phyloP scores from a whole-genome alignment of 2,797 vertebrate genomes.

The Neomorphus geoffroyi region DNA sequence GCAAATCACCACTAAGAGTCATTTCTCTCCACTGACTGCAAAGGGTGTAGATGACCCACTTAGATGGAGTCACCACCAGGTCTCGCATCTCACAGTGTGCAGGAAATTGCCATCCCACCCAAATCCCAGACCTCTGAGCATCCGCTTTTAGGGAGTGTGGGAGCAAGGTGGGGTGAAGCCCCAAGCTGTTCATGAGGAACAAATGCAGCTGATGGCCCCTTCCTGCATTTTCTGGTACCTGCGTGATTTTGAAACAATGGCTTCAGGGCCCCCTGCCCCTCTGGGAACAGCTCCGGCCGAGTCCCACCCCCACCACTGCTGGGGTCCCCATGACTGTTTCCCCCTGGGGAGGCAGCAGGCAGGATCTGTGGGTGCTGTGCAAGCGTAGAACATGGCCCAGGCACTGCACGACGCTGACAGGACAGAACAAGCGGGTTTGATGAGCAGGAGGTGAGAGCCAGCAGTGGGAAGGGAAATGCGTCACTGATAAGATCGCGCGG shows the following conservation, averaged over 20 bases:
- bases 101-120: neutral
- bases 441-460: neutral
- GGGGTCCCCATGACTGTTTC: neutral
- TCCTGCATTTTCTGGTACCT: neutral
- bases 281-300: neutral
- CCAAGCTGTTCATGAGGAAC: neutral
- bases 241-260: neutral
- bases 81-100: fast-evolving
- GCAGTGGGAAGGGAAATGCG: neutral
- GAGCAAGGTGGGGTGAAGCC: neutral
- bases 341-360: neutral
- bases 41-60: neutral
- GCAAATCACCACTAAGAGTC: neutral
- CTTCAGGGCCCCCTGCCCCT: neutral
- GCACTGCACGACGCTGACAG: neutral
- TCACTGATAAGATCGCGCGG: neutral
- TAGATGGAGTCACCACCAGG: neutral
- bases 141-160: neutral
- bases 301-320: neutral
- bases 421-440: neutral
- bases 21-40: neutral
- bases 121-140: fast-evolving
- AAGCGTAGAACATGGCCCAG: neutral
- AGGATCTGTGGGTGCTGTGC: neutral
- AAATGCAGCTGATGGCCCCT: neutral